Evolutionary conservation across 2,888 invertebrate species (phyloP).

Genomic region (Hyalella azteca): DNA sequence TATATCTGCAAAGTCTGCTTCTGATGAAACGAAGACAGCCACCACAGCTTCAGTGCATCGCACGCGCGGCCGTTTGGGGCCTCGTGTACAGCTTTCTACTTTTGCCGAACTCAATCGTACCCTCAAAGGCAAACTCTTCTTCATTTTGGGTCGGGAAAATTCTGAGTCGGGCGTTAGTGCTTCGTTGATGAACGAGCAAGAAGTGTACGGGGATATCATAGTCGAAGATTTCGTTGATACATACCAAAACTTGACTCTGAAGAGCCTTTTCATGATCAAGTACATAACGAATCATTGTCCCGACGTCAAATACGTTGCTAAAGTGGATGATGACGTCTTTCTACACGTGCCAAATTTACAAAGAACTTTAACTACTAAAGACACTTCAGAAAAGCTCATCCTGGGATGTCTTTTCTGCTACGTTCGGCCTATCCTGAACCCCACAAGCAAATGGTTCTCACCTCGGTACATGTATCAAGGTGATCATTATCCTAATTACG

Average conservation of each 20-base stretch:
- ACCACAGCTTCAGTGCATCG: neutral
- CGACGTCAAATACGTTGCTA: constrained; percentile 48
- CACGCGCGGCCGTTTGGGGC: neutral
- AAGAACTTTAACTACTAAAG: constrained; percentile 37
- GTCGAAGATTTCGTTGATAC: constrained; percentile 58
- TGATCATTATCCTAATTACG: constrained; percentile 61
- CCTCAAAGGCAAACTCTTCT: neutral
- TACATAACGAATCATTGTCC: constrained; percentile 50
- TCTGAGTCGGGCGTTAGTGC: neutral
- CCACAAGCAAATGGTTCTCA: constrained; percentile 54
- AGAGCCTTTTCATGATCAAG: constrained; percentile 56
- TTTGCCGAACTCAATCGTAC: neutral
- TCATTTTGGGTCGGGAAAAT: neutral
- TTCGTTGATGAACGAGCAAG: constrained; percentile 38
- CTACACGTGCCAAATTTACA: constrained; percentile 53
- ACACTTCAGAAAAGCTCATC: constrained; percentile 56
- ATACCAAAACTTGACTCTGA: constrained; percentile 57
- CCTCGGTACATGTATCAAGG: constrained; percentile 59
- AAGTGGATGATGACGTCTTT: constrained; percentile 58
- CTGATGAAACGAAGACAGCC: neutral
- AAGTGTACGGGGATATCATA: constrained; percentile 48
- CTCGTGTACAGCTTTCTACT: neutral
- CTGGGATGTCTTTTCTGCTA: constrained; percentile 61
- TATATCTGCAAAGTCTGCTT: no score
- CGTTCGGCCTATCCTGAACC: constrained; percentile 60